Conservation (phyloP, 92 coral and sea anemone genomes). For the Palythoa caribaeorum region DNA sequence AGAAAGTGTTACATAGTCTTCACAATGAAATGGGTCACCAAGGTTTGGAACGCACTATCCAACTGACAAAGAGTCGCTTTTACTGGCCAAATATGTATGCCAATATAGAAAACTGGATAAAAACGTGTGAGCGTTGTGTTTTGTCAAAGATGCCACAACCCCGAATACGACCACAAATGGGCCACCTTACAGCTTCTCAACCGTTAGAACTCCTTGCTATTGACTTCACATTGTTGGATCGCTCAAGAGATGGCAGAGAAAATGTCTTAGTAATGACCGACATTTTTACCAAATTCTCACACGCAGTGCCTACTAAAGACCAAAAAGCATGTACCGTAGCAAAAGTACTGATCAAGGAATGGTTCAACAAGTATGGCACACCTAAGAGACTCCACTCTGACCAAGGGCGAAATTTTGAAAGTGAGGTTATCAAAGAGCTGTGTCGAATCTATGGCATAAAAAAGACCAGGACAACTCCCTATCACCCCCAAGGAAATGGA, state of each 20-base stretch:
- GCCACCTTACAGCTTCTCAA: conserved; percentile 59
- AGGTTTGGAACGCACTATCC: conserved; percentile 45
- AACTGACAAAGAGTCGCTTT: conserved; percentile 45
- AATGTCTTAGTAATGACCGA: conserved; percentile 70
- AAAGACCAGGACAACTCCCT: conserved; percentile 73
- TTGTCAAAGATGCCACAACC: conserved; percentile 64
- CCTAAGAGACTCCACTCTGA: conserved; percentile 68
- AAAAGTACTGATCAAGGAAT: conserved; percentile 68
- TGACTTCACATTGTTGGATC: conserved; percentile 66
- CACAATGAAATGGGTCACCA: conserved; percentile 51
- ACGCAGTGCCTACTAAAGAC: conserved; percentile 68
- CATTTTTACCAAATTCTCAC: conserved; percentile 66
- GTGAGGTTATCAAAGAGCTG: conserved; percentile 60
- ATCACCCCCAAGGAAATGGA: conserved; percentile 73
- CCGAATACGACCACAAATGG: conserved; percentile 55
- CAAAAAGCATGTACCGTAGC: conserved; percentile 60
- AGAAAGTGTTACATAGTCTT: conserved; percentile 47
- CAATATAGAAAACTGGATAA: conserved; percentile 59
- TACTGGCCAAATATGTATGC: conserved; percentile 69
- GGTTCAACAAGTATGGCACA: conserved; percentile 63
- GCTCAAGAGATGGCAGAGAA: conserved; percentile 56
- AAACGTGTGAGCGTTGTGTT: conserved; percentile 62
- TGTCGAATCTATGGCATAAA: conserved; percentile 65
- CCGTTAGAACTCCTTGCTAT: conserved; percentile 68
- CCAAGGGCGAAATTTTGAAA: conserved; percentile 71